A percentile compares a stretch with the other conserved stretches of the same genome.
phyloP scores from a whole-genome alignment of 2,888 invertebrate species.

The Drosophila acutilabella region DNA sequence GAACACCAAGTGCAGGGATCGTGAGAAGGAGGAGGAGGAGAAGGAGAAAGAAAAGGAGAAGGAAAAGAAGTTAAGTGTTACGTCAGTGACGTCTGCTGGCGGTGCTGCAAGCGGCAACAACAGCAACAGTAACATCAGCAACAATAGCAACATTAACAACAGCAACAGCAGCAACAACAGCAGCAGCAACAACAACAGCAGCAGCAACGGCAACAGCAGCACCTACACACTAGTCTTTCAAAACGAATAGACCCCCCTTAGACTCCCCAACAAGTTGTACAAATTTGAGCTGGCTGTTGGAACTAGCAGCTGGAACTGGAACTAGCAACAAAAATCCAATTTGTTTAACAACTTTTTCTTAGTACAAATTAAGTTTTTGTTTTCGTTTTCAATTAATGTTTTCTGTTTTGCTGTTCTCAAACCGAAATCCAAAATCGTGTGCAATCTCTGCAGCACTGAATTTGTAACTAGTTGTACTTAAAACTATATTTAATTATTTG shows the following conservation, averaged over 20 bases:
- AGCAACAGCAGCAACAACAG: conserved; percentile 34
- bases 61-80: conserved; percentile 25
- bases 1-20: conserved; percentile 85
- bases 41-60: conserved; percentile 47
- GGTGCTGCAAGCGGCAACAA: not conserved
- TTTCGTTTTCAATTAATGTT: not conserved
- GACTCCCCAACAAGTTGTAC: conserved; percentile 48
- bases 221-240: conserved; percentile 81
- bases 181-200: conserved; percentile 28
- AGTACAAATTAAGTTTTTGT: conserved; percentile 44
- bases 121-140: conserved; percentile 17
- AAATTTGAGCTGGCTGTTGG: conserved; percentile 20
- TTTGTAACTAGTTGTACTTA: conserved; percentile 22
- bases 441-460: conserved; percentile 48
- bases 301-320: conserved; percentile 25
- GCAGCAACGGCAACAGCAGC: conserved; percentile 64
- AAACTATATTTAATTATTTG: conserved; percentile 15
- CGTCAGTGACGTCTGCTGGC: conserved; percentile 25
- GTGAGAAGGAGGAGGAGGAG: conserved; percentile 81
- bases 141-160: conserved; percentile 31
- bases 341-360: conserved; percentile 11
- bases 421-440: conserved; percentile 16
- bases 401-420: not conserved
- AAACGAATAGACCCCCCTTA: conserved; percentile 66
- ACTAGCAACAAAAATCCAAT: conserved; percentile 1